Base-by-base conservation (phyloP, 1,140 invertebrate species). In the Nymphalis io region DNA sequence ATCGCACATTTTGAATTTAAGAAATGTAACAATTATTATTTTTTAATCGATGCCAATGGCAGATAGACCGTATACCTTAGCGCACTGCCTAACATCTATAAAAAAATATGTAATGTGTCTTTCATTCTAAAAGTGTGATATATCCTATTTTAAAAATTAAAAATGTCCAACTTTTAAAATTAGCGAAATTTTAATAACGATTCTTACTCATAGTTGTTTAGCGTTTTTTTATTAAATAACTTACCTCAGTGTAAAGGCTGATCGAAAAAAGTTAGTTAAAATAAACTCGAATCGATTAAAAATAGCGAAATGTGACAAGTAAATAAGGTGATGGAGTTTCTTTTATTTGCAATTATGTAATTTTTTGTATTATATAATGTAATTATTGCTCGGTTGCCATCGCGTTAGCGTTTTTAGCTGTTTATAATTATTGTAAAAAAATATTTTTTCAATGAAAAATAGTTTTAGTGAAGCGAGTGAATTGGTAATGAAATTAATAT, bases 361-460 rank as follows among this genome's bases (percentile, higher is more conserved):
- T 63, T n/a, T n/a, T 18, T 63, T 63, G 46, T 51, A 51, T 20
- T 16, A 51, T 51, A 18, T 21, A 20, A 21, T 63, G 60, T 63
- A 51, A 38, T 51, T 20, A 53, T 13, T 63, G 51, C 11, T 63
- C 46, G 44, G 46, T 53, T 63, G 16, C 60, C 27, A 63, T 63
- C n/a, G 46, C 60, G 27, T n/a, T 63, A 63, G 60, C 44, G 51
- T 53, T 11, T n/a, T 63, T 63, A 63, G 60, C 60, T 46, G 20
- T 15, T 55, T 55, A 53, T 2, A 21, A 44, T 13, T 33, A 39
- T 6, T 62, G 60, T 62, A 23, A 46, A 62, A n/a, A 51, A 38
- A 51, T 51, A 63, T 51, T 63, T 63, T 63, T 63, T 38, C 27
- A 63, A 20, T 63, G 46, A 63, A 63, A 61, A 21, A 46, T 48